A percentile compares a stretch with the other conserved stretches of the same genome.
phyloP scores from a whole-genome alignment of 2,888 invertebrate species.

The Dolomedes plantarius region DNA sequence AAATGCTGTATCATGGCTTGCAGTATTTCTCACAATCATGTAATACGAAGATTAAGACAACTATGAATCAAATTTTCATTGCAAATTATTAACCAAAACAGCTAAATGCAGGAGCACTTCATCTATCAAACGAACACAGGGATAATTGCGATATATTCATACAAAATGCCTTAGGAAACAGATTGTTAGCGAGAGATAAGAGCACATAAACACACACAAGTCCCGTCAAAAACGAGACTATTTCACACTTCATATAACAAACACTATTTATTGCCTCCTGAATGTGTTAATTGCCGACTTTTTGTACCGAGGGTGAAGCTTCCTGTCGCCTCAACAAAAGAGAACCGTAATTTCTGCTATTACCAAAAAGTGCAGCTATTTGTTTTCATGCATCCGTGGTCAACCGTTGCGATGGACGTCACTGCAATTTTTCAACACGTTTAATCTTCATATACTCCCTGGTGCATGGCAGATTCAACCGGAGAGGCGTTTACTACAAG shows the following conservation, averaged over 20 bases:
- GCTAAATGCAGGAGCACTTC: no score
- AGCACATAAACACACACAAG: background rate
- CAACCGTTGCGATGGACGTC: constrained; percentile 9
- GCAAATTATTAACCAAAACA: no score
- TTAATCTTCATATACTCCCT: background rate
- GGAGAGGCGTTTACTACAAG: background rate
- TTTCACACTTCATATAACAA: background rate
- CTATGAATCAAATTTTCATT: no score
- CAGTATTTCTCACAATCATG: no score
- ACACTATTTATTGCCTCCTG: background rate
- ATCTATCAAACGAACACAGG: no score
- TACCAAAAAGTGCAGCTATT: background rate
- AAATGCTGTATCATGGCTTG: no score
- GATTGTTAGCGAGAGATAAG: background rate
- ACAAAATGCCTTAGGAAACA: background rate
- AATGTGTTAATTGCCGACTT: constrained; percentile 9
- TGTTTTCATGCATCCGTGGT: background rate
- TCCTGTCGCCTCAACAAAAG: background rate
- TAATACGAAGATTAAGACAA: no score
- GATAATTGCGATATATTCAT: no score
- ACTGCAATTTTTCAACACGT: background rate
- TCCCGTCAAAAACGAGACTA: background rate
- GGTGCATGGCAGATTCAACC: background rate
- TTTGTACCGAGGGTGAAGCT: background rate
- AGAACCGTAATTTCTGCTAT: background rate